phyloP scores from a whole-genome alignment of 2,888 invertebrate species.

The Brenthis hecate region DNA sequence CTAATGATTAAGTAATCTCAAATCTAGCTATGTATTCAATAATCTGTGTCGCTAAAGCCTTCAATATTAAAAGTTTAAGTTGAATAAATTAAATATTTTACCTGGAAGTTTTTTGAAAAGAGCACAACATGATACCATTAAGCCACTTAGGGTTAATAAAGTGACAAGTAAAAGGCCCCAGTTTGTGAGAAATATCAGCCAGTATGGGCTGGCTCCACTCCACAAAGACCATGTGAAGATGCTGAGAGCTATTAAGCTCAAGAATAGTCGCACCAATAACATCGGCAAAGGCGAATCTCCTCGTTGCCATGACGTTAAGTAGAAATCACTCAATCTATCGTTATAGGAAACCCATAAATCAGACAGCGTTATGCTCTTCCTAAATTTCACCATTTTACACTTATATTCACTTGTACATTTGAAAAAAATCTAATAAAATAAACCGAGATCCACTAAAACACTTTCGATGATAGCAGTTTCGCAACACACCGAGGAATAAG shows the following conservation, averaged over 20 bases:
- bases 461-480: conserved; percentile 45
- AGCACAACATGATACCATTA: conserved; percentile 56
- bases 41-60: too few relatives aligned
- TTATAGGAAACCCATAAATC: conserved; percentile 68
- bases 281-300: conserved; percentile 67
- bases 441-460: conserved; percentile 4
- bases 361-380: conserved; percentile 57
- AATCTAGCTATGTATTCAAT: too few relatives aligned
- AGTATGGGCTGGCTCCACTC: conserved; percentile 51
- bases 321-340: conserved; percentile 68
- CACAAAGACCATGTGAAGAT: conserved; percentile 64
- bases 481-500: conserved; percentile 43
- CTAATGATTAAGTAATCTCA: too few relatives aligned
- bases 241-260: conserved; percentile 52
- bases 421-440: conserved; percentile 8
- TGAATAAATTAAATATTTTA: conserved; percentile 45
- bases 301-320: conserved; percentile 71
- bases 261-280: conserved; percentile 57
- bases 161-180: conserved; percentile 68
- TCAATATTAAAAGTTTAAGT: background rate
- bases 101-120: conserved; percentile 52
- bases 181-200: conserved; percentile 72
- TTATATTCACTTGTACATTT: conserved; percentile 22
- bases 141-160: conserved; percentile 53
- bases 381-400: conserved; percentile 66